A percentile compares a stretch with the other conserved stretches of the same genome.
Conservation (phyloP, 2,113 vertebrate genomes). For the Regulus satrapa region DNA sequence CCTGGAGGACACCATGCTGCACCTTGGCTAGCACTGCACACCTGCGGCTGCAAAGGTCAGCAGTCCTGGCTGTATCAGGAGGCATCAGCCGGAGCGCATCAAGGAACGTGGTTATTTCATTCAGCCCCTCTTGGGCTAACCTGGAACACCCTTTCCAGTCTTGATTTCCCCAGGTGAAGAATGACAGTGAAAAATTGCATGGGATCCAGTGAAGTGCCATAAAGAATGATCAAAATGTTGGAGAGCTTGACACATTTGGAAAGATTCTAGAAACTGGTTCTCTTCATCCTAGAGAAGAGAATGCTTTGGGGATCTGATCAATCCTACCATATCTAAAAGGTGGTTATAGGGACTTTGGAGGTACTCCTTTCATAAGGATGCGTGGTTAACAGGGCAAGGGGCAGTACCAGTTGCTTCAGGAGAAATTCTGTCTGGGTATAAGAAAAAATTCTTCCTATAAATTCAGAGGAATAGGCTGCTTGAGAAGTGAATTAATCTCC, state of each 20-base stretch:
- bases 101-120: neutral
- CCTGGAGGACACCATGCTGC: neutral
- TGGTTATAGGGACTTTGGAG: neutral
- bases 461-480: neutral
- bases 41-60: neutral
- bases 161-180: neutral
- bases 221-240: neutral
- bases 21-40: neutral
- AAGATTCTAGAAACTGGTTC: neutral
- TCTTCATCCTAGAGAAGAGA: neutral
- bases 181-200: neutral
- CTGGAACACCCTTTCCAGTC: neutral
- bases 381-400: neutral
- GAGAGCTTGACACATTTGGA: neutral
- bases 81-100: neutral
- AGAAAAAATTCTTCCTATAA: neutral
- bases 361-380: neutral
- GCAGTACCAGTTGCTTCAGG: neutral
- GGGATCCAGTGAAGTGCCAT: neutral
- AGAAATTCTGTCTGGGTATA: neutral
- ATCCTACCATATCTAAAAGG: neutral
- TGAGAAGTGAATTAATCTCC: neutral
- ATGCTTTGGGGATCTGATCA: neutral
- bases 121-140: neutral
- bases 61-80: neutral